Percentiles rank a stretch among this genome's conserved stretches.
phyloP scores from a whole-genome alignment of 92 coral and sea anemone genomes.

The Epizoanthus stellaris region DNA sequence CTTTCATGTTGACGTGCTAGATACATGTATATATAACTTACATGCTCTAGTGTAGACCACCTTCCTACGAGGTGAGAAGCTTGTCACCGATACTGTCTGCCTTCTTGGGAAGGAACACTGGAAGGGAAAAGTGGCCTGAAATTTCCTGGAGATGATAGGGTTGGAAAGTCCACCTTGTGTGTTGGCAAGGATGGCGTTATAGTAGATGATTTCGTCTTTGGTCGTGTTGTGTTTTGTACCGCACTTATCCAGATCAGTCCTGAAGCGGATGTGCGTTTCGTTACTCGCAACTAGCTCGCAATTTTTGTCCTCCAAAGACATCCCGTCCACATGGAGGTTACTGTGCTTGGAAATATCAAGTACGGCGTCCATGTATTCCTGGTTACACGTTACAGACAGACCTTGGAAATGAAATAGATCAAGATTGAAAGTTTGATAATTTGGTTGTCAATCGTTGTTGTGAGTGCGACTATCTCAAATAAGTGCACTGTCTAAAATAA shows the following conservation, averaged over 20 bases:
- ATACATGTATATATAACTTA: conserved; percentile 13
- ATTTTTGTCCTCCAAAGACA: conserved; percentile 59
- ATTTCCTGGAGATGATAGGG: conserved; percentile 70
- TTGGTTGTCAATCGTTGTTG: too few species aligned
- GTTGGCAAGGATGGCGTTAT: conserved; percentile 69
- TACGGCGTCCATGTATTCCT: conserved; percentile 56
- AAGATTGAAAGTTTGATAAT: not conserved
- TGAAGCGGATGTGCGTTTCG: conserved; percentile 32
- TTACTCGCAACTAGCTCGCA: conserved; percentile 39
- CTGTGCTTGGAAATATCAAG: conserved; percentile 46
- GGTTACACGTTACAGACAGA: conserved; percentile 62
- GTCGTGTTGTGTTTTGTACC: conserved; percentile 72
- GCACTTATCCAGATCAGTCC: conserved; percentile 63
- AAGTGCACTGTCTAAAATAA: too few species aligned
- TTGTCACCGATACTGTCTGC: conserved; percentile 72
- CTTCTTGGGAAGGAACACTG: conserved; percentile 76
- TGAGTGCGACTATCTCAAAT: too few species aligned
- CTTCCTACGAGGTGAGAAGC: conserved; percentile 81
- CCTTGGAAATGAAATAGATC: conserved; percentile 48
- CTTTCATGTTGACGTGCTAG: too few species aligned
- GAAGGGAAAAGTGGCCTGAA: conserved; percentile 84
- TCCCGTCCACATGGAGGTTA: conserved; percentile 36
- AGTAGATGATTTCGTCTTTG: conserved; percentile 59
- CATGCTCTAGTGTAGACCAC: conserved; percentile 79
- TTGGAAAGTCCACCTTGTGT: conserved; percentile 37